Conservation (phyloP, 2,888 invertebrate genomes). For the Sphaeridia pumilis region DNA sequence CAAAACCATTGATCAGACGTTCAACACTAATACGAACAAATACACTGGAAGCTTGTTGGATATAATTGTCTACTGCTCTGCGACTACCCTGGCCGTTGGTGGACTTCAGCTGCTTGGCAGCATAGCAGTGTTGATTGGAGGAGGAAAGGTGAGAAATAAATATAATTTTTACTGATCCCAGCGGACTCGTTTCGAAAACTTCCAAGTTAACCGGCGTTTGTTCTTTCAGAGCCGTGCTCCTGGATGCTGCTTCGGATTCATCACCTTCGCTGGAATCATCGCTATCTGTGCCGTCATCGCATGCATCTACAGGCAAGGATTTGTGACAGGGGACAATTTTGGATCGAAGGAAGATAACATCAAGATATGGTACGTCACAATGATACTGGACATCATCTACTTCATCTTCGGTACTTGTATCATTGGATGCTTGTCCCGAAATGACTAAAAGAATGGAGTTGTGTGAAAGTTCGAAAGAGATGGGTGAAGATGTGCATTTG, state of each 20-base stretch:
- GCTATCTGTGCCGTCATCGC: slow-evolving; percentile 19
- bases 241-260: slow-evolving; percentile 22
- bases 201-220: neutral
- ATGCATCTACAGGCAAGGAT: slow-evolving; percentile 19
- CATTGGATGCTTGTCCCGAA: slow-evolving; percentile 4
- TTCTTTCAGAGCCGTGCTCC: slow-evolving; percentile 24
- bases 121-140: slow-evolving; percentile 23
- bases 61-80: slow-evolving; percentile 13
- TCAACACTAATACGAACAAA: neutral
- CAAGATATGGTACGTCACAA: slow-evolving; percentile 17
- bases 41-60: neutral
- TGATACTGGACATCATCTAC: slow-evolving; percentile 23
- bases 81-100: slow-evolving; percentile 23
- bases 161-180: neutral
- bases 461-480: too few species aligned
- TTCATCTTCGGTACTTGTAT: slow-evolving; percentile 14
- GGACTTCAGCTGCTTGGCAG: slow-evolving; percentile 26
- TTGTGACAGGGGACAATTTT: slow-evolving; percentile 1
- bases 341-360: slow-evolving; percentile 16
- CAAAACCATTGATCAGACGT: neutral
- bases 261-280: slow-evolving; percentile 26
- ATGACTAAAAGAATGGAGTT: neutral
- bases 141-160: slow-evolving; percentile 20
- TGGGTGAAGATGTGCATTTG: too few species aligned
- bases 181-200: neutral